A percentile compares a stretch with the other conserved stretches of the same genome.
Evolutionary conservation across 2,113 vertebrate species (phyloP).

Genomic region (Sphaerodactylus townsendi): DNA sequence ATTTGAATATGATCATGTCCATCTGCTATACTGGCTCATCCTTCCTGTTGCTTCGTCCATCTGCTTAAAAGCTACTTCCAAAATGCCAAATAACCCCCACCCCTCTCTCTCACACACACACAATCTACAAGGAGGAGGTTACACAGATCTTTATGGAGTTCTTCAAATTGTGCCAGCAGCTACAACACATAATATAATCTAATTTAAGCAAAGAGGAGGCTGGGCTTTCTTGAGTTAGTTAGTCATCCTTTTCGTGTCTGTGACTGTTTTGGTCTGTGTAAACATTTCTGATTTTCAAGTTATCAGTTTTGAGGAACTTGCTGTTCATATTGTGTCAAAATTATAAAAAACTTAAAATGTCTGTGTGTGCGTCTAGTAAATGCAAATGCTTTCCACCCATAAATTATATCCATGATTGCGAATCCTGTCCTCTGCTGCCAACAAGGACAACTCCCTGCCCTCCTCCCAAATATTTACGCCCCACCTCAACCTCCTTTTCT

Average conservation of each 20-base stretch:
- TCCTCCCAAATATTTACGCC: too few relatives aligned
- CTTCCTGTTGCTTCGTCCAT: slow-evolving; percentile 42
- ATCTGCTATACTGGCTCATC: slow-evolving; percentile 49
- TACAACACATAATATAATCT: background rate
- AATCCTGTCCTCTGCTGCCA: too few relatives aligned
- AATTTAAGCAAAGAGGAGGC: background rate
- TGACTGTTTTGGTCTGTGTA: background rate
- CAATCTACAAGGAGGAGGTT: background rate
- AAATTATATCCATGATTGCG: too few relatives aligned
- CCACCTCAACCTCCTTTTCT: too few relatives aligned
- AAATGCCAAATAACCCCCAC: slow-evolving; percentile 48
- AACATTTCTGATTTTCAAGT: background rate
- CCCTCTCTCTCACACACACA: too few relatives aligned
- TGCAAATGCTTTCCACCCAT: too few relatives aligned
- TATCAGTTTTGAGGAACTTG: background rate
- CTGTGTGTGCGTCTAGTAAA: background rate
- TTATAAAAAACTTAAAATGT: too few relatives aligned
- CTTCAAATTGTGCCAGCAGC: slow-evolving; percentile 19
- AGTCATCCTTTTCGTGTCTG: too few relatives aligned
- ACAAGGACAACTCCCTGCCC: too few relatives aligned
- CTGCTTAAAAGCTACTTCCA: slow-evolving; percentile 40
- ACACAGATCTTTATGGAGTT: slow-evolving; percentile 30
- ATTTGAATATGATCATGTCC: slow-evolving; percentile 52
- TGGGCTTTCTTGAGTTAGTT: too few relatives aligned
- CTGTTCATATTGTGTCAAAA: background rate